Percentiles rank a stretch among this genome's conserved stretches.
Conservation (phyloP, 2,797 vertebrate species). For the Lacerta viridis region DNA sequence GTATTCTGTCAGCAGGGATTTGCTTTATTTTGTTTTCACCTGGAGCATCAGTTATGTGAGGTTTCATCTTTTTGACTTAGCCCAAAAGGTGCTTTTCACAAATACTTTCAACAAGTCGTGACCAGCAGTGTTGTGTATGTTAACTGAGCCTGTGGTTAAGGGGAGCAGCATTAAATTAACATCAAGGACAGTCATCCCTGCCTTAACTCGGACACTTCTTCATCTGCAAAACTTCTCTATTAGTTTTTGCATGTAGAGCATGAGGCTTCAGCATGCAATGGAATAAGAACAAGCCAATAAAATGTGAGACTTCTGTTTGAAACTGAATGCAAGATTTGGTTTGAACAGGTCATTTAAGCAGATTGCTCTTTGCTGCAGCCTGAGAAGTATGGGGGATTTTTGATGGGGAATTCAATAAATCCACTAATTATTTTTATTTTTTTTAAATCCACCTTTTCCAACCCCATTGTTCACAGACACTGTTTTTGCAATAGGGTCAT, state of each 20-base stretch:
- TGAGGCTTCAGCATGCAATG: background rate
- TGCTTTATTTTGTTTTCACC: background rate
- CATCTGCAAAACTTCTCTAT: background rate
- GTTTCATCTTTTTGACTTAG: background rate
- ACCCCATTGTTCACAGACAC: too few species aligned
- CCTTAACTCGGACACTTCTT: background rate
- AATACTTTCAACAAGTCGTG: background rate
- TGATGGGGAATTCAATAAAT: background rate
- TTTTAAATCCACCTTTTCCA: too few species aligned
- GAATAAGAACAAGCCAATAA: background rate
- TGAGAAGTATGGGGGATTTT: background rate
- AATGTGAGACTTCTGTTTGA: background rate
- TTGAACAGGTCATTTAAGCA: background rate
- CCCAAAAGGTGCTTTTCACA: background rate
- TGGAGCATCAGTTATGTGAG: background rate
- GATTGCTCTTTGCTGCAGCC: background rate
- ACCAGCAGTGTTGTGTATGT: background rate
- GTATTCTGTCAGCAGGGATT: background rate
- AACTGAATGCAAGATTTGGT: background rate
- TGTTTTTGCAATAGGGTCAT: background rate
- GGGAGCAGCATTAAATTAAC: background rate
- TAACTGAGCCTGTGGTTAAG: background rate
- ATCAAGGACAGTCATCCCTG: background rate
- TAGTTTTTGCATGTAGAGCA: background rate
- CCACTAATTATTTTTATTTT: too few species aligned